Base-by-base conservation (phyloP, 1,140 invertebrate species). In the Drosophila lacteicornis region DNA sequence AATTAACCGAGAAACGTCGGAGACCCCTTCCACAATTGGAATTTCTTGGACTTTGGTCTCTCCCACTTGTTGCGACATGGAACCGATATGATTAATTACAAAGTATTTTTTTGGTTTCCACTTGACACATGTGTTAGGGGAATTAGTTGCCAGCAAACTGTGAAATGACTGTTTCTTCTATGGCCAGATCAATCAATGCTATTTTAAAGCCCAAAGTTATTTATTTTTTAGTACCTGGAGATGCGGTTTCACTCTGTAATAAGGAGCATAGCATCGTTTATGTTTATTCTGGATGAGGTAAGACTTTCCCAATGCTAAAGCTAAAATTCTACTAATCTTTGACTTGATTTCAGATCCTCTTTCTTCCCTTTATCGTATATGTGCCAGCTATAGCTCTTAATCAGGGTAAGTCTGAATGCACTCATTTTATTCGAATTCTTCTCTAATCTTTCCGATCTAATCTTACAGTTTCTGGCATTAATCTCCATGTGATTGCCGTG, bases 361-460 rank as follows among this genome's bases (percentile, higher is more conserved):
- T 98, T 93, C 95, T 98, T 92, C 97, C 97, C 6, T 96, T 99
- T 77, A 96, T 98, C 25, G 95, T 98, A 1, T 99, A 98, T 93
- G 97, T 98, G 61, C 98, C 98, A 42, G 97, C 97, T 2, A 94
- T 98, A 86, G 98, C 98, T 51, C 94, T 99, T 78, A 97, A 97
- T 94, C 96, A 97, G 96, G 97, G 97, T 98, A 94, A 94, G 91
- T 82, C 9, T 40, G 22, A 8, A 36, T 4, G 40, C 22, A 71
- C 13, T 50, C 25, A 13, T 42, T n/a, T 22, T 13, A 25, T 15
- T 22, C n/a, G 11, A 45, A 8, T 3, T n/a, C 15, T 1, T 15
- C 6, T 65, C 57, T 82, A 62, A 80, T 61, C 11, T 42, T 22
- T 22, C 19, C 4, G 30, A 19, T 0, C 22, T 25, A 17, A 15